Percentiles rank a stretch among this genome's conserved stretches.
Evolutionary conservation across 2,797 vertebrate genomes (phyloP).

Genomic region (Trachops cirrhosus): DNA sequence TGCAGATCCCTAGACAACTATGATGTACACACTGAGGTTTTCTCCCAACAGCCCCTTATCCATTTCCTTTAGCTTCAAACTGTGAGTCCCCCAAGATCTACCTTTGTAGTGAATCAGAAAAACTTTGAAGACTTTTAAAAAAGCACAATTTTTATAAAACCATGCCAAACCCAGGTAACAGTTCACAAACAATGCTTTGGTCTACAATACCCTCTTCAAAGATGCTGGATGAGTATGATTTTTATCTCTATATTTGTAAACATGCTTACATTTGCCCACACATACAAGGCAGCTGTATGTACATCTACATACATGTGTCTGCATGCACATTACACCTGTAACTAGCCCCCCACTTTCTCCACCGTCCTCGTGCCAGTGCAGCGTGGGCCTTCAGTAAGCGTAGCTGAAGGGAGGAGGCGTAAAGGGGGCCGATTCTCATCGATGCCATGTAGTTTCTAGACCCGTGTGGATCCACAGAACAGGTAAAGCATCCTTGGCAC

Average conservation of each 20-base stretch:
- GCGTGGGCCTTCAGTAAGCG: background rate
- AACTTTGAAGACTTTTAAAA: background rate
- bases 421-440: fast-evolving
- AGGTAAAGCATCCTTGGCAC: background rate
- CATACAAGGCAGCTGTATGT: fast-evolving
- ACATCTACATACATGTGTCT: background rate
- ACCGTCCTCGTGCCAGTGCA: background rate
- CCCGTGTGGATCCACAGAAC: background rate
- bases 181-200: background rate
- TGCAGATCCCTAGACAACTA: background rate
- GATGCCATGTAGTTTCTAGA: background rate
- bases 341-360: background rate
- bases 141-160: background rate
- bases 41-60: background rate
- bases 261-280: background rate
- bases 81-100: background rate
- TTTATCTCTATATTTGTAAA: background rate
- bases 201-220: background rate
- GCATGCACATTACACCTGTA: background rate
- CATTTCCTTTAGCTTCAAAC: background rate
- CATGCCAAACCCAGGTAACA: background rate
- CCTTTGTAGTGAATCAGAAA: background rate
- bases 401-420: background rate
- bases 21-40: background rate
- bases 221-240: background rate